Conservation (phyloP, 2,888 invertebrate species). For the Dryococelus australis region DNA sequence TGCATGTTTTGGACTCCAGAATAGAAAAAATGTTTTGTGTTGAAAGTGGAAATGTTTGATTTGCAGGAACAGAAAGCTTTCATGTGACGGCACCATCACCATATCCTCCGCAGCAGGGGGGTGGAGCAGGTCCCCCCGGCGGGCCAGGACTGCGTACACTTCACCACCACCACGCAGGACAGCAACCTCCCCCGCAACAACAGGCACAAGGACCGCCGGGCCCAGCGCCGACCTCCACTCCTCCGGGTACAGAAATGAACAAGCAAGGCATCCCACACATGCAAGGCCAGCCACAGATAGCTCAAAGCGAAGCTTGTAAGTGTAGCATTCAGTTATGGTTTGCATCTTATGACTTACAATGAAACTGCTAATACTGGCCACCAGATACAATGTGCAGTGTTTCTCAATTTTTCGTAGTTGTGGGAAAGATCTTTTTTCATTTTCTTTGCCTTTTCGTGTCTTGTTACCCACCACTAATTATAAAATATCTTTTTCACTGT, state of each 20-base stretch:
- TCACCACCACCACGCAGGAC: slow-evolving; percentile 40
- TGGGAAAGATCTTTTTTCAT: too few species aligned
- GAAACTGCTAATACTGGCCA: too few species aligned
- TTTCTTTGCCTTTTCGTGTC: too few species aligned
- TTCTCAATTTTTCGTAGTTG: too few species aligned
- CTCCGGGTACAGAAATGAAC: slow-evolving; percentile 44
- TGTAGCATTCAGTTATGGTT: too few species aligned
- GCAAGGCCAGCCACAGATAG: slow-evolving; percentile 43
- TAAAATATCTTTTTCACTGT: too few species aligned
- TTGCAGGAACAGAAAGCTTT: slow-evolving; percentile 44
- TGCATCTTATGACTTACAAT: too few species aligned
- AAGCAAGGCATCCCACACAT: slow-evolving; percentile 45
- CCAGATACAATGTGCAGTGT: too few species aligned
- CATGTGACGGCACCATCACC: slow-evolving; percentile 39
- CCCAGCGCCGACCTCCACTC: slow-evolving; percentile 42
- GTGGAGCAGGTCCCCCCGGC: slow-evolving; percentile 41
- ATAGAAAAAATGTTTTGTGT: too few species aligned
- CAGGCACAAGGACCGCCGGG: slow-evolving; percentile 39
- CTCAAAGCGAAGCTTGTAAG: slow-evolving; percentile 37
- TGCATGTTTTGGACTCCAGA: too few species aligned
- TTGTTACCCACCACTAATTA: too few species aligned
- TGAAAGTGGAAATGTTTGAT: not conserved
- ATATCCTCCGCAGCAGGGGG: slow-evolving; percentile 43
- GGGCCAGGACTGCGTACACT: slow-evolving; percentile 37
- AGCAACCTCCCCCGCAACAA: slow-evolving; percentile 33